Evolutionary conservation across 30 jellyfish, hydroid and myxozoan genomes (phyloP).

Genomic region (Aurelia sp.): DNA sequence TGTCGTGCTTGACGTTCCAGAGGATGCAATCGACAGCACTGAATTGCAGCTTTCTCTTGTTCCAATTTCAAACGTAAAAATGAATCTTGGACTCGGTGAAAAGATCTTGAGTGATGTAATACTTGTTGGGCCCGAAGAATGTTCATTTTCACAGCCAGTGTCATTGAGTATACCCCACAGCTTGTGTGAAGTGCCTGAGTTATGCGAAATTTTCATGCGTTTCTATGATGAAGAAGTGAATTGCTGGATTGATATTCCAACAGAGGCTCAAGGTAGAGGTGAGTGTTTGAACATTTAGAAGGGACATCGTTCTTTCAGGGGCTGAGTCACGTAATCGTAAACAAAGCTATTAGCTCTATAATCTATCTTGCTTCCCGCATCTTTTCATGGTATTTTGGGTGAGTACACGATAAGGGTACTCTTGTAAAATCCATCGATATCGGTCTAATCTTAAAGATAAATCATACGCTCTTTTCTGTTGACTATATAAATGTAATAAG

Average conservation of each 20-base stretch:
- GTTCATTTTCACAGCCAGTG: constrained; percentile 1
- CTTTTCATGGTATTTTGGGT: too few relatives aligned
- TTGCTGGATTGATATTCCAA: constrained; percentile 25
- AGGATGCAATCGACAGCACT: constrained; percentile 8
- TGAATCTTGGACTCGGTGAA: constrained; percentile 27
- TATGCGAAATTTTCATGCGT: constrained; percentile 14
- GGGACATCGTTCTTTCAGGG: too few relatives aligned
- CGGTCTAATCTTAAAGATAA: too few relatives aligned
- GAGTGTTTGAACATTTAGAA: background rate
- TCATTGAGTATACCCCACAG: constrained; percentile 22
- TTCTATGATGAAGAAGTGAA: background rate
- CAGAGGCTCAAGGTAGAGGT: constrained; percentile 5
- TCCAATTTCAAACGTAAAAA: background rate
- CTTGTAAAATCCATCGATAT: too few relatives aligned
- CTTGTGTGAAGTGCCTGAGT: constrained; percentile 21
- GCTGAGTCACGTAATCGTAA: too few relatives aligned
- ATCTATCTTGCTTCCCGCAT: too few relatives aligned
- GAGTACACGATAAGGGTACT: too few relatives aligned
- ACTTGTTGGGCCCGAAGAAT: constrained; percentile 26
- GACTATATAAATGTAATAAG: too few relatives aligned
- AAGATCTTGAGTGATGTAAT: constrained; percentile 20
- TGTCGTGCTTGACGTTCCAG: constrained; percentile 33
- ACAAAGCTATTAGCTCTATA: too few relatives aligned
- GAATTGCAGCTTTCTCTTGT: constrained; percentile 23
- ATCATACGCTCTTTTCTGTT: too few relatives aligned